Evolutionary conservation across 2,888 invertebrate genomes (phyloP), one percentile per base, ranked within the genome.

Genomic region (Schizotus pectinicornis): DNA sequence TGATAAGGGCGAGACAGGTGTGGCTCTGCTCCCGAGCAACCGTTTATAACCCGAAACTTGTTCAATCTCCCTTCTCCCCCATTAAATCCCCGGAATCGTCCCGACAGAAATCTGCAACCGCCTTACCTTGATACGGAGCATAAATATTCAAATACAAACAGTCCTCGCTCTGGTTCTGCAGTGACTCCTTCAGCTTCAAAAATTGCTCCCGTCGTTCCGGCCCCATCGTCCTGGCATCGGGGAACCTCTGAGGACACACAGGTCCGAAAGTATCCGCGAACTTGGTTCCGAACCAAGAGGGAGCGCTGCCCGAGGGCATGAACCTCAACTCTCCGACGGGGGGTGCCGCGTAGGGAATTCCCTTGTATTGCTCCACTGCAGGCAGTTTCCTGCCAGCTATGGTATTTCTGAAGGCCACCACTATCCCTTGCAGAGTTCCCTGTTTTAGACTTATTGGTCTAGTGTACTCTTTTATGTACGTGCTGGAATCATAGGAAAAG

Each of bases 101-200:
- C 12, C 47, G 22, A 11, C 39, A 41, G 6, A 13, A 53, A 37
- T 42, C 8, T 6, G 32, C 34, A 22, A 22, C 22, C 22, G 22
- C 56, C 88, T 86, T 80, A 94, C 94, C 91, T 81, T 87, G 85
- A 62, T 88, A 88, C 0, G 97, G 96, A 32, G 92, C 89, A 79
- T 94, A 98, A 62, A 98, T 87, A 80, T 97, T 98, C 74, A 98
- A 83, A 77, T 92, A 94, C 51, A 97, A 82, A 73, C 97, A 98
- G 77, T 98, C 96, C 81, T 92, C 91, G 47, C 86, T 89, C 75
- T 91, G 88, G 53, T 86, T 84, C 63, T 79, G 80, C 49, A 91
- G 78, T 80, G 88, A 90, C 1, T 89, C 86, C 68, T 89, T 81
- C 63, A 96, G 82, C 63, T 88, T 85, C 68, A 86, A 84, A 70